Evolutionary conservation across 2,113 vertebrate species (phyloP).

Genomic region (Perca schrenkii): DNA sequence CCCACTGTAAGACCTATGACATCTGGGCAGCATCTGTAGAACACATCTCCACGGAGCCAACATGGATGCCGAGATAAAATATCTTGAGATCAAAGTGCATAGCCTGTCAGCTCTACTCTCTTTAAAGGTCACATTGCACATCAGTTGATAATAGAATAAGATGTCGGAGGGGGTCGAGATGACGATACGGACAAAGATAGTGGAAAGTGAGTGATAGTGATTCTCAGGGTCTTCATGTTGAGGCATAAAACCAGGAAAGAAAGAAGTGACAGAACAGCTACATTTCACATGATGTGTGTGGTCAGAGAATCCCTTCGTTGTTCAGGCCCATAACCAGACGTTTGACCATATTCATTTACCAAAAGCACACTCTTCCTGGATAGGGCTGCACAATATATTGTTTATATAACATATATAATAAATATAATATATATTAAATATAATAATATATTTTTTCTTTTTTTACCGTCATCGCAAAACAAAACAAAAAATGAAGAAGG

Average conservation of each 20-base stretch:
- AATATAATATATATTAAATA: no score
- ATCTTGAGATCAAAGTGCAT: slow-evolving; percentile 61
- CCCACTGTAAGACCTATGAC: slow-evolving; percentile 43
- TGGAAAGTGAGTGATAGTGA: slow-evolving; percentile 25
- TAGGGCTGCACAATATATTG: no score
- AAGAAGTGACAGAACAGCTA: background rate
- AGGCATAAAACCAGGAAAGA: slow-evolving; percentile 1
- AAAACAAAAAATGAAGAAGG: background rate
- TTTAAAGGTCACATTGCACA: slow-evolving; percentile 56
- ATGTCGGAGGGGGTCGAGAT: slow-evolving; percentile 18
- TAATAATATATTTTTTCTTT: no score
- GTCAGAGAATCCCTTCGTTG: background rate
- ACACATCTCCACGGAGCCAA: slow-evolving; percentile 36
- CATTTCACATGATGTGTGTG: slow-evolving; percentile 1
- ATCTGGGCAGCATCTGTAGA: slow-evolving; percentile 33
- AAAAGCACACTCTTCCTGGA: background rate
- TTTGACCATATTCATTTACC: background rate
- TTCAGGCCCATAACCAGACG: background rate
- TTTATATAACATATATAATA: no score
- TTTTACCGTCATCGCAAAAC: no score
- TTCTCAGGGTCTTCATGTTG: slow-evolving; percentile 8
- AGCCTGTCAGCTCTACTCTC: slow-evolving; percentile 47
- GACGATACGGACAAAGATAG: slow-evolving; percentile 18
- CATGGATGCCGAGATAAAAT: slow-evolving; percentile 47
- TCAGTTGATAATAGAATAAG: slow-evolving; percentile 50